Percentiles rank a stretch among this genome's conserved stretches.
These are phyloP conservation scores for Drosophila rufa DNA, from an alignment of 1,140 invertebrate genomes.

Conservation along the genomic window DNA sequence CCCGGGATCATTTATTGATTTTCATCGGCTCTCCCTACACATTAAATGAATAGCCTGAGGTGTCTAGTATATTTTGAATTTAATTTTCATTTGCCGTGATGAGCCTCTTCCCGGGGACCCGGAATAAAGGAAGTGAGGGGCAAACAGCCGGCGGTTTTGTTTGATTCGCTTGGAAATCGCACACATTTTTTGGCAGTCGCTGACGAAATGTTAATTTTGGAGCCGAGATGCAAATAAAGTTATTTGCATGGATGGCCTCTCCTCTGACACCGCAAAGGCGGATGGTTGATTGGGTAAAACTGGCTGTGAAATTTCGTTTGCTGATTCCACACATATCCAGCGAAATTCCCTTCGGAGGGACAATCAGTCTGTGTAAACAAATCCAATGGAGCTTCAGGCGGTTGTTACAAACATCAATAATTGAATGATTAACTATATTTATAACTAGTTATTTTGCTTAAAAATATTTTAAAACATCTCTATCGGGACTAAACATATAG, in stretches of 20 bases:
- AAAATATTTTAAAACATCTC: not conserved
- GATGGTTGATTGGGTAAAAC: slow-evolving; percentile 10
- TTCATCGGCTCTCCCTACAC: slow-evolving; percentile 4
- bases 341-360: not conserved
- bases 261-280: not conserved
- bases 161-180: slow-evolving; percentile 14
- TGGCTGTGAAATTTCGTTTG: not conserved
- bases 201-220: slow-evolving; percentile 14
- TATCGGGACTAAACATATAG: not conserved
- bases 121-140: not conserved
- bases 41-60: slow-evolving; percentile 10
- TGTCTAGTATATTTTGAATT: slow-evolving; percentile 19
- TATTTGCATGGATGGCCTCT: slow-evolving; percentile 6
- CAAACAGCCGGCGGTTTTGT: slow-evolving; percentile 10
- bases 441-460: not conserved
- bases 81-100: slow-evolving; percentile 27
- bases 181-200: not conserved
- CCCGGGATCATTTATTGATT: slow-evolving; percentile 10
- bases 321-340: slow-evolving; percentile 1
- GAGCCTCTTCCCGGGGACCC: not conserved
- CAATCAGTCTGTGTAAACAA: not conserved
- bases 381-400: not conserved
- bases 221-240: not conserved
- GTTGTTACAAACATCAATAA: too few species aligned
- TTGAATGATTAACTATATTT: not conserved